Evolutionary conservation across 2,797 vertebrate species (phyloP), one percentile per base, ranked within the genome.

Genomic region (Threskiornis aethiopicus): DNA sequence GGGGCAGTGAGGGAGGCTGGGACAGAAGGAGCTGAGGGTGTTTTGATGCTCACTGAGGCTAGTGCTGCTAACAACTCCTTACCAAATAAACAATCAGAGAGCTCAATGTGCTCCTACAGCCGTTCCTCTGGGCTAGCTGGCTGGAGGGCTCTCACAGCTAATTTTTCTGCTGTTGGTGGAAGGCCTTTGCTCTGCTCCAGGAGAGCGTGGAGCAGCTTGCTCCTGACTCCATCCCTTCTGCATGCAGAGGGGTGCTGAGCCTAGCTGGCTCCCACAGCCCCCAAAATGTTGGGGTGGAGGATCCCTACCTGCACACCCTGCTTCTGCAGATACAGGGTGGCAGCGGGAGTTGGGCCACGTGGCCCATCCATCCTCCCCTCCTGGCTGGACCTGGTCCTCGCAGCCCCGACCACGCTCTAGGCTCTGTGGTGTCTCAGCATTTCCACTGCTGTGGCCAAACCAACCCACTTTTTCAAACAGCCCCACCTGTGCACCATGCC

Each of bases 191-290:
- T 64, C n/a, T 28, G 24, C 39, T 79, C 26, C 11, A 42, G 44
- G 55, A 57, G 16, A 82, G 13, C 0, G 0, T 14, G 55, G 41
- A 57, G 55, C 28, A 66, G 29, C 55, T 58, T 44, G 28, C 13
- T 28, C 33, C 3, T 5, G 0, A n/a, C 2, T 8, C 5, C 7
- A 6, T 37, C 41, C 41, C 29, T 58, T n/a, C 71, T 39, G 57
- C 1, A 3, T 39, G 29, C 65, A 46, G 47, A 55, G n/a, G 9
- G 22, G 1, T 41, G 13, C 52, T 72, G 37, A 42, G 55, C 28
- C 39, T 47, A 59, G 46, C 28, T 3, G 11, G 25, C 6, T 79
- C 33, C 19, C 52, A 9, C 8, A 41, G 44, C 24, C n/a, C 18
- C 31, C 24, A 35, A 10, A 76, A 59, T 4, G 9, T 1, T 39